Conservation (phyloP, 2,888 invertebrate species). For the Plagodis pulveraria region DNA sequence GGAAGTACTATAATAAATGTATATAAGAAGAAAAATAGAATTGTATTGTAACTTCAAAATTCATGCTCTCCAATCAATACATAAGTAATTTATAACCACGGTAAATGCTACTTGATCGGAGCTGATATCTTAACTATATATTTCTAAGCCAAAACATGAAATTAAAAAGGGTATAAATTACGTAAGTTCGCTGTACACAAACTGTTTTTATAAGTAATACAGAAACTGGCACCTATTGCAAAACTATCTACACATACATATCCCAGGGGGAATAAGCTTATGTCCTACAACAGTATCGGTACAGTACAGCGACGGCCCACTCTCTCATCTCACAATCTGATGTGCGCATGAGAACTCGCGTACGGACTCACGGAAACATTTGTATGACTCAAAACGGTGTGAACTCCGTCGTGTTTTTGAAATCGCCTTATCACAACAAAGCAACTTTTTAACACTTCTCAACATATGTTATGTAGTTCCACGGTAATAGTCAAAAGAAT, state of each 20-base stretch:
- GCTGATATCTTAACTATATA: too few species aligned
- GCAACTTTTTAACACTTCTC: constrained; percentile 30
- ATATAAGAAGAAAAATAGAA: too few species aligned
- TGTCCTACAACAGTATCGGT: constrained; percentile 42
- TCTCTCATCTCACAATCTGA: constrained; percentile 68
- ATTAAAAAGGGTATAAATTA: too few species aligned
- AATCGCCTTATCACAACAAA: constrained; percentile 39
- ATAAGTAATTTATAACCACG: too few species aligned
- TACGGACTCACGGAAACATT: constrained; percentile 58
- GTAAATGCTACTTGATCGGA: too few species aligned
- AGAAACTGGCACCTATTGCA: too few species aligned
- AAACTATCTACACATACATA: neutral
- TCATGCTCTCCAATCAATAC: too few species aligned
- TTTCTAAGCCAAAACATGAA: too few species aligned
- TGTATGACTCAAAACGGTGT: constrained; percentile 63
- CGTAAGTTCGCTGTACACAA: too few species aligned
- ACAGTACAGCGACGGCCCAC: constrained; percentile 57
- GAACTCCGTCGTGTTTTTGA: constrained; percentile 45
- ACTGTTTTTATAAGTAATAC: too few species aligned
- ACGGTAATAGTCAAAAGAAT: constrained; percentile 15
- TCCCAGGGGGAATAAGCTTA: constrained; percentile 5
- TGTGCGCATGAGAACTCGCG: constrained; percentile 74
- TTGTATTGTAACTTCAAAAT: too few species aligned
- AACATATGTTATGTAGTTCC: constrained; percentile 22
- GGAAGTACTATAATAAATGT: too few species aligned